These are phyloP conservation scores for Geodia barretti DNA, from an alignment of 37 sponge, comb jelly and placozoan species.

Conservation along the genomic window DNA sequence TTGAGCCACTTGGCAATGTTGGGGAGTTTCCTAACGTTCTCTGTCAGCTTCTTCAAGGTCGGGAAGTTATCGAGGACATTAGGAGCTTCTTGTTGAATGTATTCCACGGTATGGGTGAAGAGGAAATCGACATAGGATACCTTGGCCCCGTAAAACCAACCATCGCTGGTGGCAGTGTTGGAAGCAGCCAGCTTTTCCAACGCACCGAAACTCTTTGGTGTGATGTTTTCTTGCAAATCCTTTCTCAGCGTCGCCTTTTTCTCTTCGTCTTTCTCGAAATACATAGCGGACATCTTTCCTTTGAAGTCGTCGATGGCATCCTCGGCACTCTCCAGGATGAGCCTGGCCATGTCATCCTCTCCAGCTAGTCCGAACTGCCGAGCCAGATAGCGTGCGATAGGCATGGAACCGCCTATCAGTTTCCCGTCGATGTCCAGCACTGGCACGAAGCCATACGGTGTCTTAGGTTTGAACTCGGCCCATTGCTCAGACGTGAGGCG, in stretches of 20 bases:
- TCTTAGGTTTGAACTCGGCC: slow-evolving; percentile 42
- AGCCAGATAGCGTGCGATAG: slow-evolving; percentile 58
- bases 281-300: background rate
- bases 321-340: slow-evolving; percentile 23
- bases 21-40: slow-evolving; percentile 33
- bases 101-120: background rate
- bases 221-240: slow-evolving; percentile 3
- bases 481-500: slow-evolving; percentile 34
- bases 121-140: slow-evolving; percentile 43
- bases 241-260: slow-evolving; percentile 26
- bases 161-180: background rate
- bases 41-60: slow-evolving; percentile 24
- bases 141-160: slow-evolving; percentile 40
- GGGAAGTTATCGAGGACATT: slow-evolving; percentile 26
- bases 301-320: slow-evolving; percentile 33
- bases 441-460: slow-evolving; percentile 57
- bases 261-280: slow-evolving; percentile 55
- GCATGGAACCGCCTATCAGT: slow-evolving; percentile 39
- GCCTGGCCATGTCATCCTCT: slow-evolving; percentile 37
- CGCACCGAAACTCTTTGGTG: slow-evolving; percentile 13
- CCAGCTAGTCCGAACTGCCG: slow-evolving; percentile 60
- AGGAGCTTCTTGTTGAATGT: background rate
- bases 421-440: slow-evolving; percentile 73
- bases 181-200: slow-evolving; percentile 14
- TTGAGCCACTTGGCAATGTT: slow-evolving; percentile 65